Base-by-base conservation (phyloP, 2,888 invertebrate genomes). In the Monopis laevigella region DNA sequence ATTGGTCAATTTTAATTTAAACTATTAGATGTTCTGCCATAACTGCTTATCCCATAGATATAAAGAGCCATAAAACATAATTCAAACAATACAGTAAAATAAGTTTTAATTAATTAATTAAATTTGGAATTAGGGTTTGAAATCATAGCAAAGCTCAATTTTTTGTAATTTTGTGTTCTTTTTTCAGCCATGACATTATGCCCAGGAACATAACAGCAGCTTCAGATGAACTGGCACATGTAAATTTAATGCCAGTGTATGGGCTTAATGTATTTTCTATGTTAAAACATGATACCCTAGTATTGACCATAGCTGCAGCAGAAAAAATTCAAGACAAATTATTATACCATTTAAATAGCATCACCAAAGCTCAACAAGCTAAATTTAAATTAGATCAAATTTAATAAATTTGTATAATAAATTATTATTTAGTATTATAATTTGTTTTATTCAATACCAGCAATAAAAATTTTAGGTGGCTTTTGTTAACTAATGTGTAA, bases 241-340 rank as follows among this genome's bases (percentile, higher is more conserved):
- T 96, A 26, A 98, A 94, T 68, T 77, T 98, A 16, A 96, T 99
- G 94, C 99, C 99, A 7, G 88, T 89, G 0, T 98, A 96, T 75
- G 94, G 95, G 56, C 82, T 99, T 11, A 99, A 99, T 81, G 96
- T 97, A 0, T 92, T 90, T 73, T 96, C 97, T 24, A 96, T 99
- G 93, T 65, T 99, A 46, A 99, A 99, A 74, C 93, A 98, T 68
- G 91, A 94, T 47, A 98, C 97, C 0, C 72, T 99, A 7, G 88
- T 98, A 3, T 64, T 98, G 2, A 96, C 97, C 0, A 73, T 89
- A 48, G 84, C 86, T 32, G 97, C 98, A 0, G 87, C 93, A 1
- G 89, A 95, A 55, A 84, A 84, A 57, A 86, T 98, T 48, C 95
- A 98, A 72, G 86, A 90, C 39, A 88, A 86, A 58, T 60, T 95